phyloP scores from a whole-genome alignment of 2,888 invertebrate genomes.

The Melieria omissa region DNA sequence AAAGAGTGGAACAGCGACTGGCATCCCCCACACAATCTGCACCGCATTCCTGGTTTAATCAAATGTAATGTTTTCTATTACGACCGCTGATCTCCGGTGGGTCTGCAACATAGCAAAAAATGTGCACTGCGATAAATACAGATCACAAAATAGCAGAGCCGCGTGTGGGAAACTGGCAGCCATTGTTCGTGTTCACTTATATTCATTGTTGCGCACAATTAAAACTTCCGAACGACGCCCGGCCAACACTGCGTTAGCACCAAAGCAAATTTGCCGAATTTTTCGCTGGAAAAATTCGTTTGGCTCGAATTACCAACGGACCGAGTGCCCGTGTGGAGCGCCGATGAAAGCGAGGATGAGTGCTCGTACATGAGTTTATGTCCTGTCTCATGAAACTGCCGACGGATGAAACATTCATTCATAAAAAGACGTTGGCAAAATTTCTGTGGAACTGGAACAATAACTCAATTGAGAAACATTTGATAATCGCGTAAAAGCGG shows the following conservation, averaged over 20 bases:
- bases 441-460: conserved; percentile 32
- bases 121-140: conserved; percentile 21
- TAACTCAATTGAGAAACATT: conserved; percentile 26
- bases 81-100: background rate
- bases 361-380: background rate
- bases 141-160: background rate
- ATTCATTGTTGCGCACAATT: conserved; percentile 27
- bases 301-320: conserved; percentile 23
- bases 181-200: conserved; percentile 26
- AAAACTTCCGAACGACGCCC: conserved; percentile 12
- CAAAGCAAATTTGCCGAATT: conserved; percentile 32
- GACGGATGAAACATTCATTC: conserved; percentile 31
- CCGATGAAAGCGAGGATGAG: background rate
- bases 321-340: background rate
- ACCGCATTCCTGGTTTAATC: conserved; percentile 15
- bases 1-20: too few species aligned
- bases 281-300: conserved; percentile 30
- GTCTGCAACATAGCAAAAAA: background rate
- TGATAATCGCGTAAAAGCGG: conserved; percentile 23
- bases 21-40: too few species aligned
- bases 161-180: conserved; percentile 6
- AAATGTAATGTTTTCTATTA: conserved; percentile 22
- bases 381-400: background rate
- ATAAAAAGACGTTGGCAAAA: conserved; percentile 32
- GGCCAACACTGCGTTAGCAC: conserved; percentile 15